Percentiles rank a stretch among this genome's conserved stretches.
Evolutionary conservation across 2,113 vertebrate genomes (phyloP).

Genomic region (Picathartes gymnocephalus): DNA sequence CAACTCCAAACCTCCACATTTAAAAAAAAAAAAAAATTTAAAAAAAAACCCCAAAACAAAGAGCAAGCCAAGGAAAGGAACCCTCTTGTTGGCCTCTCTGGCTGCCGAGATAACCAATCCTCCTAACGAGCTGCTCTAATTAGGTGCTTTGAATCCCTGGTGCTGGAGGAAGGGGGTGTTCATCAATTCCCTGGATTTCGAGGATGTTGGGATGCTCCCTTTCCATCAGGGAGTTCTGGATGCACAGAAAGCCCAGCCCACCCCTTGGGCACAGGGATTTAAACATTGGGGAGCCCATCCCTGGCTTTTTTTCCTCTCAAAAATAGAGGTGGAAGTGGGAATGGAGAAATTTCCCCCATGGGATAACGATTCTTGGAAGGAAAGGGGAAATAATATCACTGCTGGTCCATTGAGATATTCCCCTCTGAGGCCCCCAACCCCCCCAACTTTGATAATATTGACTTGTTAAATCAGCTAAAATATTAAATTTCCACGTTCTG

Average conservation of each 20-base stretch:
- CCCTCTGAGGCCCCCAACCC: neutral
- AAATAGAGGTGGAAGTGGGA: neutral
- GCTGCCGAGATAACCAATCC: constrained; percentile 29
- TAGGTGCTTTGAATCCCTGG: neutral
- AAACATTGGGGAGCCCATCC: neutral
- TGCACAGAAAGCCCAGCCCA: rapidly evolving
- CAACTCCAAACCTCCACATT: neutral
- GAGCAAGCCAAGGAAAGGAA: neutral
- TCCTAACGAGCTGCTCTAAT: constrained; percentile 38
- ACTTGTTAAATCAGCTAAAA: constrained; percentile 7
- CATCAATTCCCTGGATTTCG: neutral
- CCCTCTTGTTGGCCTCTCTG: neutral
- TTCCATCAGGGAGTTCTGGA: neutral
- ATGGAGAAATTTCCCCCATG: neutral
- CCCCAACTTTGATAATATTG: neutral
- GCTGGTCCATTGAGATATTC: neutral
- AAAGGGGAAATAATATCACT: neutral
- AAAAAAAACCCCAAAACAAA: neutral
- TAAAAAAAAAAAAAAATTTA: neutral
- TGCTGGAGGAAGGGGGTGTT: neutral
- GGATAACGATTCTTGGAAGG: neutral
- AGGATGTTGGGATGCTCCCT: neutral
- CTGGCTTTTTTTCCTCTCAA: neutral
- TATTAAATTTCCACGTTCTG: neutral
- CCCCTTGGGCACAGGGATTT: rapidly evolving